phyloP scores from a whole-genome alignment of 2,888 invertebrate genomes.

The Lasioglossum calceatum region DNA sequence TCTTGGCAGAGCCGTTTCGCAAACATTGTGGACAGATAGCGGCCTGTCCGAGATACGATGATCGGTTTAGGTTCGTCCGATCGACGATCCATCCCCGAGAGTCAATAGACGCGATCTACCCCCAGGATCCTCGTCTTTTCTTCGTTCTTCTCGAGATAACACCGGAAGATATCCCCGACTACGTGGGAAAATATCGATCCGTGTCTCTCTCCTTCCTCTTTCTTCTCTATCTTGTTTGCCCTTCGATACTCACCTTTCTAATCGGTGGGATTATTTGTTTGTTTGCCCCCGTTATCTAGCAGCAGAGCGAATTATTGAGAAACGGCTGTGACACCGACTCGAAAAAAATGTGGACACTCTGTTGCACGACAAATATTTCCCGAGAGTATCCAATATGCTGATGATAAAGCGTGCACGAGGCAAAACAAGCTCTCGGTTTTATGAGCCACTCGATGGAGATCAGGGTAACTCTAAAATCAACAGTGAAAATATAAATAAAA shows the following conservation, averaged over 20 bases:
- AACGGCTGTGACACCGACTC: not conserved
- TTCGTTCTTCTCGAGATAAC: not conserved
- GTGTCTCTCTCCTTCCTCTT: not conserved
- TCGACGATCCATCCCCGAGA: not conserved
- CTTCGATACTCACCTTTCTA: conserved; percentile 24
- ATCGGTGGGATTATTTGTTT: not conserved
- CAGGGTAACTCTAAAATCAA: not conserved
- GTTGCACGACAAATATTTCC: not conserved
- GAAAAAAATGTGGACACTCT: not conserved
- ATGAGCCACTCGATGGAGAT: not conserved
- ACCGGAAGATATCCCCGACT: not conserved
- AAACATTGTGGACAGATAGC: not conserved
- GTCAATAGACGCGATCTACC: conserved; percentile 11
- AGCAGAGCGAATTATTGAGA: conserved; percentile 1
- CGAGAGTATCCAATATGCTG: not conserved
- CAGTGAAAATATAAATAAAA: not conserved
- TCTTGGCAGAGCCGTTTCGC: conserved; percentile 5
- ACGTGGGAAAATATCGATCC: conserved; percentile 24
- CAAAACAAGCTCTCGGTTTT: not conserved
- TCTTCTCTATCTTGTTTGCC: conserved; percentile 43
- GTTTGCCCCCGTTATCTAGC: not conserved
- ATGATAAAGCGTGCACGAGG: not conserved
- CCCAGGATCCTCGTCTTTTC: not conserved
- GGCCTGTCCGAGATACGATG: not conserved
- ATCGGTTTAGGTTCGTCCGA: not conserved